Conservation (phyloP, 2,113 vertebrate species). For the Notiomystis cincta region DNA sequence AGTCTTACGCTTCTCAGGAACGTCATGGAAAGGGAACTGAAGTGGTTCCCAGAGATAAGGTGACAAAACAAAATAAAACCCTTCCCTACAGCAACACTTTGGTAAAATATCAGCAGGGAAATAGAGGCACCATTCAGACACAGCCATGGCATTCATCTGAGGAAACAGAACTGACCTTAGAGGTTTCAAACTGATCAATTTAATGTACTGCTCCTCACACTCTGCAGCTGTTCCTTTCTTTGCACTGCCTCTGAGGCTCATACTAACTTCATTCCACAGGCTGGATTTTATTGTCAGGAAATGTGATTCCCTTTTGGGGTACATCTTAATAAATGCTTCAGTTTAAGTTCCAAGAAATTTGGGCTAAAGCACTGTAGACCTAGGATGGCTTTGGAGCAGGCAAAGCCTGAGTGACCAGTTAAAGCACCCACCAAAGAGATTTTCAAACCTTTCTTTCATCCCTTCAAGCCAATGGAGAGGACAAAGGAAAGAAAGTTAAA, state of each 20-base stretch:
- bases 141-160: neutral
- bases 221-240: neutral
- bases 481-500: neutral
- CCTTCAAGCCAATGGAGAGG: neutral
- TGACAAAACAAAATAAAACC: slow-evolving; percentile 18
- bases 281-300: neutral
- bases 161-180: neutral
- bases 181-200: neutral
- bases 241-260: neutral
- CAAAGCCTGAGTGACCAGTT: neutral
- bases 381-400: neutral
- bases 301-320: neutral
- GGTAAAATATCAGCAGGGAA: neutral
- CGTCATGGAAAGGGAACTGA: slow-evolving; percentile 20
- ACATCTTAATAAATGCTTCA: neutral
- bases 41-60: slow-evolving; percentile 50
- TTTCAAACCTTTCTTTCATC: neutral
- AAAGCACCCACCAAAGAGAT: neutral
- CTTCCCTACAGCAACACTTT: neutral
- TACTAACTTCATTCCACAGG: neutral
- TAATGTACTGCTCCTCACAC: neutral
- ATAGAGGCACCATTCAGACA: neutral
- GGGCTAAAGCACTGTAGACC: neutral
- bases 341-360: neutral
- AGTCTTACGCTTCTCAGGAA: neutral